phyloP scores from a whole-genome alignment of 2,888 invertebrate genomes.

The Mythimna pallens region DNA sequence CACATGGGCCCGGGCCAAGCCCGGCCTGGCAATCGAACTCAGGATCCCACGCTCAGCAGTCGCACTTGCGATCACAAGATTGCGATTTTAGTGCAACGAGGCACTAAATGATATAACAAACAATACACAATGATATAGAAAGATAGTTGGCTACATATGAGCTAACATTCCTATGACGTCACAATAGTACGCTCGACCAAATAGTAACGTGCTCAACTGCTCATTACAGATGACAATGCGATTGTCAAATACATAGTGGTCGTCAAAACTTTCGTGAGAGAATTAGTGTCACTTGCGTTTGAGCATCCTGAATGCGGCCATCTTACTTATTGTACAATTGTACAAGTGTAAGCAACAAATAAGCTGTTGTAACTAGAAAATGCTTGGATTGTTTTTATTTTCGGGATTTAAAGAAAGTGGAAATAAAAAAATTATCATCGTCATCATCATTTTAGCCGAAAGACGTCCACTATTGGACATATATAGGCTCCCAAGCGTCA shows the following conservation, averaged over 20 bases:
- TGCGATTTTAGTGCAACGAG: too few species aligned
- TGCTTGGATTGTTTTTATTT: too few species aligned
- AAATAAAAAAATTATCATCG: too few species aligned
- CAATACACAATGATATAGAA: constrained; percentile 1
- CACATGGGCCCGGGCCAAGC: too few species aligned
- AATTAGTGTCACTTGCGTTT: constrained; percentile 40
- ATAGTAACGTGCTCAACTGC: constrained; percentile 2
- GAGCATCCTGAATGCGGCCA: not conserved
- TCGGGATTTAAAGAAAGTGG: too few species aligned
- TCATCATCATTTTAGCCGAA: too few species aligned
- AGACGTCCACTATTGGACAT: too few species aligned
- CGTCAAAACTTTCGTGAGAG: constrained; percentile 39
- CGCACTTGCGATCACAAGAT: too few species aligned
- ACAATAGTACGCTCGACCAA: constrained; percentile 31
- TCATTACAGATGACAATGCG: constrained; percentile 34
- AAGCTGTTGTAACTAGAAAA: not conserved
- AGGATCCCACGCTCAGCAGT: too few species aligned
- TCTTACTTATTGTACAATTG: not conserved
- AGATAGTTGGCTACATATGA: not conserved
- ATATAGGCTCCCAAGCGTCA: too few species aligned
- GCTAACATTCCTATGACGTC: constrained; percentile 34
- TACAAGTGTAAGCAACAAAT: not conserved
- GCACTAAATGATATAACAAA: constrained; percentile 18
- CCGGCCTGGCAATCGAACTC: too few species aligned
- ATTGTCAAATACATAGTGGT: constrained; percentile 24